Evolutionary conservation across 2,797 vertebrate species (phyloP).

Genomic region (Gobionotothen gibberifrons): DNA sequence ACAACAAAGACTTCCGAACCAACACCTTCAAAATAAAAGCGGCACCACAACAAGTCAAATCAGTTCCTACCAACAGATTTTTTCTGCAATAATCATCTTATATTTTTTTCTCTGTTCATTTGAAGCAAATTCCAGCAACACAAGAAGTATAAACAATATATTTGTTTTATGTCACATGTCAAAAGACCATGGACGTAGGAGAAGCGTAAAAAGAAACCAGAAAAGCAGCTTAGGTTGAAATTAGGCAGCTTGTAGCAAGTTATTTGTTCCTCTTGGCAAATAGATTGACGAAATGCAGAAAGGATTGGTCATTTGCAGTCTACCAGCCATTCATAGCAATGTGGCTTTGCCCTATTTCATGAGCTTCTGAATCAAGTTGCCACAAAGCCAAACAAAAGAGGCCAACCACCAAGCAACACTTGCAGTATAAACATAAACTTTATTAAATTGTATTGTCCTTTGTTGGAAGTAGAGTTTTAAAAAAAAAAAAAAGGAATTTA

Average conservation of each 20-base stretch:
- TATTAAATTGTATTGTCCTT: not conserved
- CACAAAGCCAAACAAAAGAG: not conserved
- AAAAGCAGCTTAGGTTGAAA: too few relatives aligned
- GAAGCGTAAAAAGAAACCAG: too few relatives aligned
- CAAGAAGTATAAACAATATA: too few relatives aligned
- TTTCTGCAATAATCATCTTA: not conserved
- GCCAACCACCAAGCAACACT: not conserved
- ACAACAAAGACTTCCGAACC: accelerated
- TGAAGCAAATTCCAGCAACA: too few relatives aligned
- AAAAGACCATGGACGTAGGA: too few relatives aligned
- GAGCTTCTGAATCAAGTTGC: not conserved
- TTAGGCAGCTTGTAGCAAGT: not conserved
- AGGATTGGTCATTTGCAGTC: not conserved
- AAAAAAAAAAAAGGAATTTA: not conserved
- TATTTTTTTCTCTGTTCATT: too few relatives aligned
- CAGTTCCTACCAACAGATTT: not conserved
- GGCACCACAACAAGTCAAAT: not conserved
- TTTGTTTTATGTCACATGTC: too few relatives aligned
- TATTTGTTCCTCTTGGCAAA: not conserved
- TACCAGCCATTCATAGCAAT: not conserved
- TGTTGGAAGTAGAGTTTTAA: not conserved
- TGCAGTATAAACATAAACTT: not conserved
- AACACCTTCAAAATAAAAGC: slow-evolving; percentile 56
- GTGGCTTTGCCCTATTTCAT: accelerated
- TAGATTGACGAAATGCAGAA: not conserved